Percentiles rank a stretch among this genome's conserved stretches.
phyloP scores from a whole-genome alignment of 2,888 invertebrate species.

The Venusia cambrica region DNA sequence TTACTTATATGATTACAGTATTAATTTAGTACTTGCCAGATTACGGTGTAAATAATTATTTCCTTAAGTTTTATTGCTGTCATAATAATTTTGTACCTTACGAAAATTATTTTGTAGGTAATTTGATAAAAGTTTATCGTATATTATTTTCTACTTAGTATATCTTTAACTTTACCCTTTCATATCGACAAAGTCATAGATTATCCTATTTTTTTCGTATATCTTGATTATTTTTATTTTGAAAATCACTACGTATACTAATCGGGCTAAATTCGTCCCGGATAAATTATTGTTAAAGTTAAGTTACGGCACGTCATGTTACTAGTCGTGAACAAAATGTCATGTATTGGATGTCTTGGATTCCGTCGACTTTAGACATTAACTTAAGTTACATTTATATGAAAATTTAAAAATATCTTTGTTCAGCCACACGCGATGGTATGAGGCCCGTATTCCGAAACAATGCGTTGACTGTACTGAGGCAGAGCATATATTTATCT shows the following conservation, averaged over 20 bases:
- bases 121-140: slow-evolving; percentile 9
- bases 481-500: too few species aligned
- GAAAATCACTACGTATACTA: slow-evolving; percentile 35
- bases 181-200: slow-evolving; percentile 48
- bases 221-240: slow-evolving; percentile 32
- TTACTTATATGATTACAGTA: slow-evolving; percentile 72
- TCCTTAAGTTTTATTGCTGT: slow-evolving; percentile 31
- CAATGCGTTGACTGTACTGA: too few species aligned
- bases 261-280: slow-evolving; percentile 50
- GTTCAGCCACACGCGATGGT: too few species aligned
- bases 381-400: slow-evolving; percentile 9
- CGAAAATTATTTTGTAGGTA: slow-evolving; percentile 21
- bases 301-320: slow-evolving; percentile 34
- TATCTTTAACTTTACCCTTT: slow-evolving; percentile 25
- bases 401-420: slow-evolving; percentile 1
- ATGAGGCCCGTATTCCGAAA: too few species aligned
- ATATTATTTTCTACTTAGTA: slow-evolving; percentile 18
- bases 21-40: slow-evolving; percentile 74
- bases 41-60: slow-evolving; percentile 59
- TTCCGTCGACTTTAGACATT: slow-evolving; percentile 37
- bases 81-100: slow-evolving; percentile 44
- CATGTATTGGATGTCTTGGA: slow-evolving; percentile 32
- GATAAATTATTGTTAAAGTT: slow-evolving; percentile 34
- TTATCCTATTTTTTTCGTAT: slow-evolving; percentile 45
- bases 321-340: slow-evolving; percentile 51